Evolutionary conservation across 1,140 invertebrate species (phyloP), one percentile per base, ranked within the genome.

Genomic region (Tetraneura akinire): DNA sequence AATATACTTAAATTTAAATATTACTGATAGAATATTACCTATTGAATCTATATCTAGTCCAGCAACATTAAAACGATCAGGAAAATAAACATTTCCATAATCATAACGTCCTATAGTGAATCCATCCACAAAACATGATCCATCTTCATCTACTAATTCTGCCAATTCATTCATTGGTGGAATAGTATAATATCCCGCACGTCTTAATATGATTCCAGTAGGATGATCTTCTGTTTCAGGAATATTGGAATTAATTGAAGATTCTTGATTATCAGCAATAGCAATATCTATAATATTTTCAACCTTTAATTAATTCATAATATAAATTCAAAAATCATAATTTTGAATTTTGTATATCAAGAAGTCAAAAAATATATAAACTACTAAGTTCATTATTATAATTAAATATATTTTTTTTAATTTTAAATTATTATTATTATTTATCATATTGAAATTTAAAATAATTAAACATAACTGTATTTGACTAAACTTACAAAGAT

Each of bases 51-150:
- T 53, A 21, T 82, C 83, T 21, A 98, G 83, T 11, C 92, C 92
- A 29, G 92, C 90, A n/a, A 98, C 91, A 86, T 98, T 93, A 81
- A 97, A 92, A 29, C 91, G 89, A 81, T 94, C 93, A 42, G 91
- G 90, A 85, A 96, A 99, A 85, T 90, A 94, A 0, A 99, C 93
- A 86, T 93, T 95, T 29, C 98, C 97, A 86, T 96, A 99, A 62
- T 94, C 94, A 80, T 92, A 88, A 18, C 97, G 89, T 0, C 96
- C 96, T 70, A 99, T 88, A 0, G 94, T 95, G 82, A 99, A 94
- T 82, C 95, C 91, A n/a, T 94, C 91, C 14, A 98, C 92, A 45
- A 94, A 86, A 85, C 96, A 98, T 29, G 88, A 88, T 1, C 93
- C 92, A 85, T 93, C 89, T 85, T 93, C 88, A 14, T 91, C 86